Conservation (phyloP, 2,797 vertebrate genomes). For the Euthynnus affinis region DNA sequence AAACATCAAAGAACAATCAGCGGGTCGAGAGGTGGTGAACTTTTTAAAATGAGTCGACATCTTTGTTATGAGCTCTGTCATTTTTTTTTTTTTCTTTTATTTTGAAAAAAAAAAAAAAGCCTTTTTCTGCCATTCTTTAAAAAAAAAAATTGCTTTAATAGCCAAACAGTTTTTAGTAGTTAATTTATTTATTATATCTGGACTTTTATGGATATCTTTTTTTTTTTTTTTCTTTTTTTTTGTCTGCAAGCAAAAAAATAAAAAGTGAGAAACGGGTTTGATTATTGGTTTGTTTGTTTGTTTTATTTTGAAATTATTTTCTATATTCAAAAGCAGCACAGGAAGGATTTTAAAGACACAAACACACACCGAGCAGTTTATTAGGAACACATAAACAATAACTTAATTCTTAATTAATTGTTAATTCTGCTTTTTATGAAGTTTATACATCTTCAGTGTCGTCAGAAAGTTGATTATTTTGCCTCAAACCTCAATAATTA, state of each 20-base stretch:
- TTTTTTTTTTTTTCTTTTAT: constrained; percentile 32
- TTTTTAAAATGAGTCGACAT: constrained; percentile 14
- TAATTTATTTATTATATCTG: constrained; percentile 83
- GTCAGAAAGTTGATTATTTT: too few relatives aligned
- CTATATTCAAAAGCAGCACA: too few relatives aligned
- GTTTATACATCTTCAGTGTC: too few relatives aligned
- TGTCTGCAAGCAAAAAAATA: constrained; percentile 76
- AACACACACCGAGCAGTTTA: too few relatives aligned
- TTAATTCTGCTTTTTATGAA: too few relatives aligned
- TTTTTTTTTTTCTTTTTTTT: constrained; percentile 48
- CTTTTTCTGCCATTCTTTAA: constrained; percentile 54
- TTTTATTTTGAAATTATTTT: too few relatives aligned
- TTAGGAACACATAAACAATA: too few relatives aligned
- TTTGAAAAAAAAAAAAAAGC: too few relatives aligned
- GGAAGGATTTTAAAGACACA: too few relatives aligned
- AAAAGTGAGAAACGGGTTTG: constrained; percentile 47
- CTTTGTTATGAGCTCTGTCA: constrained; percentile 46
- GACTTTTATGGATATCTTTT: constrained; percentile 64
- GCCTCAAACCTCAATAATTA: too few relatives aligned
- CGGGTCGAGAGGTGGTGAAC: constrained; percentile 20
- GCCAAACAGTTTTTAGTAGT: constrained; percentile 62
- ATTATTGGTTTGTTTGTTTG: too few relatives aligned
- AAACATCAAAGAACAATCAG: constrained; percentile 68
- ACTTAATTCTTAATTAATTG: too few relatives aligned
- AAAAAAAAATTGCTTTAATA: constrained; percentile 72